These are phyloP conservation scores for Salvelinus alpinus DNA, from an alignment of 2,113 vertebrate genomes.

Conservation along the genomic window DNA sequence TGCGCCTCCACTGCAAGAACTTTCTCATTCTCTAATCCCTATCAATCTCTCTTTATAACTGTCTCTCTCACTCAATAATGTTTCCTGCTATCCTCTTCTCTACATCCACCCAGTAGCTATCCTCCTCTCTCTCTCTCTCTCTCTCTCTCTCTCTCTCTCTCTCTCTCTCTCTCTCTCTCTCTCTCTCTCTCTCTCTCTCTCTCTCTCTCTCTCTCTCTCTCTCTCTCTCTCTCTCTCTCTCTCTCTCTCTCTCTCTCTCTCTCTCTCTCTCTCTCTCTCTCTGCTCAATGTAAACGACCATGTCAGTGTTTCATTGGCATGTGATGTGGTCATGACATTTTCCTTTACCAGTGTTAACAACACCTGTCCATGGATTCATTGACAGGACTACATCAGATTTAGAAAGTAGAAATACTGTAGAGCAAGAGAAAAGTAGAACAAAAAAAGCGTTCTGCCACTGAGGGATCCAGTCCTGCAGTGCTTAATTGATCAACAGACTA, in stretches of 20 bases:
- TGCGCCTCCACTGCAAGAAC: slow-evolving; percentile 68
- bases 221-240: too few species aligned
- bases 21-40: slow-evolving; percentile 13
- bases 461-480: slow-evolving; percentile 17
- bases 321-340: neutral
- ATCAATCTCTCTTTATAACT: neutral
- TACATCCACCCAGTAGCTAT: neutral
- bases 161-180: neutral
- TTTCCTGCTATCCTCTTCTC: slow-evolving; percentile 19
- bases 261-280: slow-evolving; percentile 4
- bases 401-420: neutral
- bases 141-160: too few species aligned
- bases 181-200: neutral
- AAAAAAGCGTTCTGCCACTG: slow-evolving; percentile 11
- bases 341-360: slow-evolving; percentile 19
- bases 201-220: neutral
- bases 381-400: slow-evolving; percentile 34
- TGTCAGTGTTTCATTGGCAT: neutral
- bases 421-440: slow-evolving; percentile 6
- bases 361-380: slow-evolving; percentile 45
- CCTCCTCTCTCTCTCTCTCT: slow-evolving; percentile 6
- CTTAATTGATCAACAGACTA: slow-evolving; percentile 46
- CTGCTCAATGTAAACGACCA: neutral
- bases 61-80: neutral
- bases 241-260: neutral